Base-by-base conservation (phyloP, 2,113 vertebrate genomes). In the Siphamia tubifer region DNA sequence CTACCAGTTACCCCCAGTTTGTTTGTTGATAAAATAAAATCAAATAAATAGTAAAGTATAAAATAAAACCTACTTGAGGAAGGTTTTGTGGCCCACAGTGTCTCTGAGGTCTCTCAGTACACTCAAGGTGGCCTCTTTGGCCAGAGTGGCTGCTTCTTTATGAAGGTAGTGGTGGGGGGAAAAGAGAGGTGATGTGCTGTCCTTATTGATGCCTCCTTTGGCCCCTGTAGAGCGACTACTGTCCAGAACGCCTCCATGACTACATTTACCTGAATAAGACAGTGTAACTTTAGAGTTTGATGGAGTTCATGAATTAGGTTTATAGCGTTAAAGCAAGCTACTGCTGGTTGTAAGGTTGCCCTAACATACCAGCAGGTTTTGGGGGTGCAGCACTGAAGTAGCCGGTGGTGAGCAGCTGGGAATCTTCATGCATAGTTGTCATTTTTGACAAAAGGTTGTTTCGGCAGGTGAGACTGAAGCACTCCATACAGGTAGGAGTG, bases 161-260 rank as follows among this genome's bases (percentile, higher is more conserved):
- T 95, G 94, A 45, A 95, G 91, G 58, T 82, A 86, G 64, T 95
- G 92, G 69, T 95, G 94, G 0, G 95, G 94, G 24, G 95, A 96
- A 84, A 95, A 94, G 17, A 94, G 3, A 0, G 89, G 83, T 1
- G 93, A 94, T 0, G 91, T 91, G 75, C 93, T 96, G 67, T 96
- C 94, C 65, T 96, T 96, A 83, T 95, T 96, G 83, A 95, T 95
- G 52, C 95, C 95, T 2, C 95, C 94, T 49, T 80, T 90, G 10
- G 94, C 93, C 0, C 79, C 89, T 28, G 63, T 66, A 35, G 74
- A 40, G 39, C 90, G 86, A 65, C 94, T 95, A 30, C 68, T 87
- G 86, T 96, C 95, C 71, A 95, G 79, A 40, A 89, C 75, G 12
- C 95, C 95, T 8, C 95, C 95, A 0, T 96, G 95, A 75, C 95